Conservation (phyloP, 1,140 invertebrate species). For the Polypedilum pembai region DNA sequence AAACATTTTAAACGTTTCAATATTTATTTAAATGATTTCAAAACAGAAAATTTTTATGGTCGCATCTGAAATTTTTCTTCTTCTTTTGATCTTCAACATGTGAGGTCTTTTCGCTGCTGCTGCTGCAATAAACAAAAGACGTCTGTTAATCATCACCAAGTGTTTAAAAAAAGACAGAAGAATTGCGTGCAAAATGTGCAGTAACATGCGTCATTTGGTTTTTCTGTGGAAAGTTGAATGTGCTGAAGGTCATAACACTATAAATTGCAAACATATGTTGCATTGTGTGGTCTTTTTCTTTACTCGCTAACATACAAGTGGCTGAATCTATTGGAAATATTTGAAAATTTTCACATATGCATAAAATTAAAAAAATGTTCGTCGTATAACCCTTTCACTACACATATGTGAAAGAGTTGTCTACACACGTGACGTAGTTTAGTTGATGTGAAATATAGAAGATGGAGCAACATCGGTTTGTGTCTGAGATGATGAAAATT, state of each 20-base stretch:
- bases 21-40: background rate
- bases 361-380: background rate
- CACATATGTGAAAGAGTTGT: background rate
- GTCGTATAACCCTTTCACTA: slow-evolving; percentile 8
- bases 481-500: background rate
- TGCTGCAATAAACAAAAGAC: background rate
- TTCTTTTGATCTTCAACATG: slow-evolving; percentile 12
- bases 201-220: too few species aligned
- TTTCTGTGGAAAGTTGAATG: too few species aligned
- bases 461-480: slow-evolving; percentile 14
- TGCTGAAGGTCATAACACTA: too few species aligned
- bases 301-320: slow-evolving; percentile 4
- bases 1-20: background rate
- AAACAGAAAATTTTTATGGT: background rate
- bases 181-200: too few species aligned
- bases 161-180: too few species aligned
- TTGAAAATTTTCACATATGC: slow-evolving; percentile 1
- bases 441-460: background rate
- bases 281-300: background rate
- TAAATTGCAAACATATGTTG: background rate
- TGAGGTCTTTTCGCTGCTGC: background rate
- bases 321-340: background rate
- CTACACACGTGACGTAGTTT: background rate
- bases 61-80: background rate
- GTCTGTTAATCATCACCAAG: background rate